Conservation (phyloP, 2,888 invertebrate genomes). For the Pseudococcus jackbeardsleyi region DNA sequence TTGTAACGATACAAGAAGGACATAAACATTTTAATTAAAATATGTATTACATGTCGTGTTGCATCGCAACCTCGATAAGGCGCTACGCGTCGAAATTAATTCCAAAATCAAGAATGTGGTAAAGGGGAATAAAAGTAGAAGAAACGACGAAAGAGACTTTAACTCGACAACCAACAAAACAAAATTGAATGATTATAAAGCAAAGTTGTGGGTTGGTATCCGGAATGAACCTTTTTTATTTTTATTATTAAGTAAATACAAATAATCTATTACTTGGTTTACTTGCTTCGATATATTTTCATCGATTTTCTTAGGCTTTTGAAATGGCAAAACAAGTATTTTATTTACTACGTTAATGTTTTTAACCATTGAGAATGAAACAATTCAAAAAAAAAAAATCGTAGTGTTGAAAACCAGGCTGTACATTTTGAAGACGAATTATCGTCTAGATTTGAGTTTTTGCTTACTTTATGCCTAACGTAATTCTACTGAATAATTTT, state of each 20-base stretch:
- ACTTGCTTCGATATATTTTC: neutral
- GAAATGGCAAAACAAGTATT: neutral
- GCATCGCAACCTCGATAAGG: neutral
- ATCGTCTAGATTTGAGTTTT: no score
- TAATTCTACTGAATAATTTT: neutral
- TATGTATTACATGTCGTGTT: neutral
- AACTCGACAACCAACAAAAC: neutral
- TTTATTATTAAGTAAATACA: neutral
- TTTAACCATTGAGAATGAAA: neutral
- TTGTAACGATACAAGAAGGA: neutral
- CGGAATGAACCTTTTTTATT: neutral
- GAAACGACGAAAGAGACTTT: neutral
- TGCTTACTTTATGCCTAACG: no score
- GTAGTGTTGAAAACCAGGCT: no score
- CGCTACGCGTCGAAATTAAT: neutral
- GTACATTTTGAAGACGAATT: no score
- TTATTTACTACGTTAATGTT: neutral
- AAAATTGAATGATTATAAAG: neutral
- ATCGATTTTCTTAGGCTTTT: neutral
- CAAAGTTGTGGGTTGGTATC: neutral
- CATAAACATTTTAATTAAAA: conserved; percentile 31
- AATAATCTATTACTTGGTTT: neutral
- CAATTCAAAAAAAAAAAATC: no score
- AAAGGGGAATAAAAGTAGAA: neutral
- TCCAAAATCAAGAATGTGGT: neutral